phyloP scores from a whole-genome alignment of 2,797 vertebrate genomes.

The Sebastes taczanowskii region DNA sequence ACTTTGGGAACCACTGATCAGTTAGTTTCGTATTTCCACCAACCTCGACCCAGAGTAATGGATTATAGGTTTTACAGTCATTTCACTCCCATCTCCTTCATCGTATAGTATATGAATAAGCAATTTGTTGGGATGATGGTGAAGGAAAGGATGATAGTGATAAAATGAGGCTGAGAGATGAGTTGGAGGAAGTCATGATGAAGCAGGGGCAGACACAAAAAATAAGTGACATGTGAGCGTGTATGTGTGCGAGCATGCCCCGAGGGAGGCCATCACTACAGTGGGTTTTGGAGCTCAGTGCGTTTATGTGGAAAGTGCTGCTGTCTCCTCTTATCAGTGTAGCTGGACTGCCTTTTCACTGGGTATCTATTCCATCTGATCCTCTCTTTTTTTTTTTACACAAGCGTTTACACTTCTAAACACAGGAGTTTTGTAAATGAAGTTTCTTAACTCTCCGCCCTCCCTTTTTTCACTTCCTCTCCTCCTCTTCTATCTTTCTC shows the following conservation, averaged over 20 bases:
- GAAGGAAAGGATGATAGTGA: constrained; percentile 5
- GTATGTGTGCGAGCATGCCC: constrained; percentile 45
- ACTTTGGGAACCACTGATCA: not conserved
- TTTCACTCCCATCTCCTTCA: not conserved
- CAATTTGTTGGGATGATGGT: not conserved
- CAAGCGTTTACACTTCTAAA: constrained; percentile 25
- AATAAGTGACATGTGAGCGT: constrained; percentile 15
- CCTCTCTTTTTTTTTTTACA: not conserved
- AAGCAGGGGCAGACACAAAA: constrained; percentile 19
- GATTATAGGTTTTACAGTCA: not conserved
- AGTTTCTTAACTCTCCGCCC: constrained; percentile 3
- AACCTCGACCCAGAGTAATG: not conserved
- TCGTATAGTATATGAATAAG: not conserved
- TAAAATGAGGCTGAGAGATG: constrained; percentile 23
- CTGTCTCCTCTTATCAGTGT: constrained; percentile 66
- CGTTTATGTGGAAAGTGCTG: constrained; percentile 70
- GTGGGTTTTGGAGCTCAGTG: constrained; percentile 58
- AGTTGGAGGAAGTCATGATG: constrained; percentile 40
- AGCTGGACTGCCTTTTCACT: constrained; percentile 37
- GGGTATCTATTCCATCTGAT: not conserved
- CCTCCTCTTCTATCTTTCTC: constrained; percentile 5
- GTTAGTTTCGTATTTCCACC: not conserved
- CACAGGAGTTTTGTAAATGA: constrained; percentile 9
- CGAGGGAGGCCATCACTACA: constrained; percentile 56
- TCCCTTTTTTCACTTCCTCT: not conserved